Evolutionary conservation across 2,797 vertebrate species (phyloP), one percentile per base, ranked within the genome.

Genomic region (Discoglossus pictus): DNA sequence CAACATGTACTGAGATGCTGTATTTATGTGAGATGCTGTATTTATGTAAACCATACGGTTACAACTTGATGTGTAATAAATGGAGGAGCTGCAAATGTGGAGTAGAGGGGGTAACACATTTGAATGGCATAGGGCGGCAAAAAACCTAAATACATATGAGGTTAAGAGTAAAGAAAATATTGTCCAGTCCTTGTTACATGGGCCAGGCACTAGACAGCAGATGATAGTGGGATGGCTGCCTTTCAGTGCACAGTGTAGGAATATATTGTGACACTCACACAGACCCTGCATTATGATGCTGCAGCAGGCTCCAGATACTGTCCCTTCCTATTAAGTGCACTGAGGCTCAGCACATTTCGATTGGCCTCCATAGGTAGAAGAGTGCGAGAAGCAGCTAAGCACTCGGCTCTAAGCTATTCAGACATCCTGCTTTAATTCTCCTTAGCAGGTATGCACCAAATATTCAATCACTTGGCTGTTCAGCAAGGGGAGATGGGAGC

Each of bases 281-380:
- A 56, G 56, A 56, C 31, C 39, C 43, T 39, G 13, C 42, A 27
- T 47, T 36, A 54, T 38, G 23, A 47, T 58, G 56, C 34, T 42
- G 16, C 34, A 55, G 25, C 31, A 27, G 10, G 2, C 38, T 48
- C 25, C n/a, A 7, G 4, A 58, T 24, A 52, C 38, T 16, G 21
- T 23, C 21, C 31, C 23, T 24, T 65, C 27, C n/a, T 38, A 38
- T 47, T 46, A 46, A 17, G 20, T 17, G 24, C 34, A 40, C 34
- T 48, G 18, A 25, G 9, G 31, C 36, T 34, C 21, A 40, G 35
- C 63, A 17, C 38, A 44, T 31, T 63, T 23, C 42, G 4, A 20
- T 40, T 21, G 6, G 20, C 20, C 34, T 38, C 27, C 39, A 38
- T 20, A 38, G 13, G 20, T 36, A 25, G 35, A 36, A 39, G 18